phyloP scores from a whole-genome alignment of 64 coral and sea anemone genomes.

The Porites lutea region DNA sequence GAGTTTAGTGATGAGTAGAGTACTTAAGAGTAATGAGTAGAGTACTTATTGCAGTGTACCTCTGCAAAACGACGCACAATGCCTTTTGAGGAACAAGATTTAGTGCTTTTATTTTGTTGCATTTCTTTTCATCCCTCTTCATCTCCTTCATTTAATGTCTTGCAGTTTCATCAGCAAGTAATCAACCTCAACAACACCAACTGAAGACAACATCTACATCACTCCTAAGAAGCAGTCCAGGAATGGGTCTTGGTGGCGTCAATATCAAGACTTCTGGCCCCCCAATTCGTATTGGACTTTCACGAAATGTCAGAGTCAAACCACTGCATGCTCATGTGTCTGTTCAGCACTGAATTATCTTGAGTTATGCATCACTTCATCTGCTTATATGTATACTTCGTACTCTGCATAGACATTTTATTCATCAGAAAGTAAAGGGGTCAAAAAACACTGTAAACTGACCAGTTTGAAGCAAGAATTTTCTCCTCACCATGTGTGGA shows the following conservation, averaged over 20 bases:
- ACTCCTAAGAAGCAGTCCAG: conserved; percentile 28
- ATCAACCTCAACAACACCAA: conserved; percentile 18
- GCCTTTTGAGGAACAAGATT: too few relatives aligned
- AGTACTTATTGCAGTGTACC: too few relatives aligned
- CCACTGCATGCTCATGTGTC: conserved; percentile 81
- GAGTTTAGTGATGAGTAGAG: too few relatives aligned
- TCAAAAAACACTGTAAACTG: too few relatives aligned
- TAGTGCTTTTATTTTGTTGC: too few relatives aligned
- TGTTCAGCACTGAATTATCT: conserved; percentile 60
- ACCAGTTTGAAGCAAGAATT: too few relatives aligned
- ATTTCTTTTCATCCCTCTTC: too few relatives aligned
- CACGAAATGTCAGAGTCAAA: conserved; percentile 86
- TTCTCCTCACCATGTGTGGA: too few relatives aligned
- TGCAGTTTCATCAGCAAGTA: neutral
- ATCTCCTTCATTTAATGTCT: neutral
- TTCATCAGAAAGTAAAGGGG: too few relatives aligned
- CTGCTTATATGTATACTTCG: neutral
- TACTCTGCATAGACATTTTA: neutral
- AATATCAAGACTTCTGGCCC: conserved; percentile 77
- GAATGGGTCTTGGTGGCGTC: conserved; percentile 71
- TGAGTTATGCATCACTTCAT: neutral
- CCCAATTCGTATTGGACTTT: conserved; percentile 83
- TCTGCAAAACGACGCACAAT: too few relatives aligned
- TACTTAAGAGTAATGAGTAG: too few relatives aligned
- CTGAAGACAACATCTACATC: neutral